Evolutionary conservation across 2,113 vertebrate genomes (phyloP), one percentile per base, ranked within the genome.

Genomic region (Bos javanicus): DNA sequence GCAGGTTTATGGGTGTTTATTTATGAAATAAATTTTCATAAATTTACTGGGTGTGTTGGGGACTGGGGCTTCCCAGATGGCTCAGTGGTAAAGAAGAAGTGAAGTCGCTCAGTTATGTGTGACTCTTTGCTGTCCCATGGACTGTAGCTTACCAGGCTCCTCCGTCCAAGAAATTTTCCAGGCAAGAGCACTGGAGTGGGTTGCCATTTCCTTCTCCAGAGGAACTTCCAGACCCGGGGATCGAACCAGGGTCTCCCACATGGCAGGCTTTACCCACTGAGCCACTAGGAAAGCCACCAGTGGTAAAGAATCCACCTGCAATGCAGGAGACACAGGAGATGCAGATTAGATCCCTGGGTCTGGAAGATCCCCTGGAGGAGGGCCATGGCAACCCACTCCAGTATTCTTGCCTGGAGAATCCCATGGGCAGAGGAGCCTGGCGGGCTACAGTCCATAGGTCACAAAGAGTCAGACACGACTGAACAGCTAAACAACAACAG

Each of bases 51-150:
- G 23, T 56, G 3, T 25, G 10, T 43, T 59, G 15, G 6, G 7
- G 2, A 39, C 71, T 43, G 39, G 23, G 71, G 36, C 36, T 76
- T 76, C 23, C 36, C 21, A 26, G 36, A 14, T 43, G 36, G 21
- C 23, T 76, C 36, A 76, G 12, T 76, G 23, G 1, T 76, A 76
- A 76, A 74, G 71, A 71, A 71, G 33, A 21, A 39, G 67, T 71
- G n/a, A 71, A 71, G 10, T 12, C 6, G 19, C n/a, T 71, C 19
- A 36, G n/a, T 23, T 0, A 0, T 6, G n/a, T 71, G n/a, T 71
- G 9, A 36, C n/a, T 71, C n/a, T 64, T 60, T 64, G 64, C 64
- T 21, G 11, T 23, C n/a, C n/a, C 67, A 23, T 1, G 19, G n/a
- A 71, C n/a, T 71, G n/a, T 71, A 71, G 67, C n/a, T 36, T 71